phyloP scores from a whole-genome alignment of 1,140 invertebrate genomes.

The Trichoplusia ni region DNA sequence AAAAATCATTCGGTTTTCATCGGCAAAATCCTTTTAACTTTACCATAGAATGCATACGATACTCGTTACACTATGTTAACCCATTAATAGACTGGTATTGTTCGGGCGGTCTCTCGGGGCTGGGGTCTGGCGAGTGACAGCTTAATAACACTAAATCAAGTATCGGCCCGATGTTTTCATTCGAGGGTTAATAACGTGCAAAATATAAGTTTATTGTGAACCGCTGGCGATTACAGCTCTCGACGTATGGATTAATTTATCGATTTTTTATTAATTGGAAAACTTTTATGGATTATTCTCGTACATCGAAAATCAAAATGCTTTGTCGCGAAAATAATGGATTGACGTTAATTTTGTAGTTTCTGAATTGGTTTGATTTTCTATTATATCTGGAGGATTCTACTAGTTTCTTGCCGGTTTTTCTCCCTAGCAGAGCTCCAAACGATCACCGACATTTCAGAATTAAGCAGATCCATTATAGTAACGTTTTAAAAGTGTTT shows the following conservation, averaged over 20 bases:
- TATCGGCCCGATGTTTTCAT: conserved; percentile 42
- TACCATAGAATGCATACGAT: neutral
- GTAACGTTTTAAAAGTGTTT: too few relatives aligned
- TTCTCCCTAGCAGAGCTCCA: too few relatives aligned
- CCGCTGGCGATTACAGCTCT: conserved; percentile 23
- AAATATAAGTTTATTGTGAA: conserved; percentile 45
- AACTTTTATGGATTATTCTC: conserved; percentile 6
- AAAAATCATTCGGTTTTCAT: too few relatives aligned
- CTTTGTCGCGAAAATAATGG: too few relatives aligned
- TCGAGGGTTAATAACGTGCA: conserved; percentile 40
- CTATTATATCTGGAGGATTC: too few relatives aligned
- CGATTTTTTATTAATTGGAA: conserved; percentile 21
- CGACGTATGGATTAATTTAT: conserved; percentile 43
- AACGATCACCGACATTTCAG: too few relatives aligned
- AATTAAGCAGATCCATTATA: too few relatives aligned
- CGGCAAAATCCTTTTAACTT: conserved; percentile 9
- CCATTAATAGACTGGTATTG: conserved; percentile 43
- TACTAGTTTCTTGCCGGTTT: too few relatives aligned
- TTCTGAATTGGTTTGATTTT: too few relatives aligned
- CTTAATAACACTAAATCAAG: conserved; percentile 54
- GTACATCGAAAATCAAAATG: too few relatives aligned
- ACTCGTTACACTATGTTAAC: conserved; percentile 27
- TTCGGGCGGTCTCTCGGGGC: conserved; percentile 35
- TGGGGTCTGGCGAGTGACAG: conserved; percentile 39
- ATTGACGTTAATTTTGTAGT: too few relatives aligned